Percentiles rank a stretch among this genome's conserved stretches.
Conservation (phyloP, 1,140 invertebrate genomes). For the Lanistes nyassanus region DNA sequence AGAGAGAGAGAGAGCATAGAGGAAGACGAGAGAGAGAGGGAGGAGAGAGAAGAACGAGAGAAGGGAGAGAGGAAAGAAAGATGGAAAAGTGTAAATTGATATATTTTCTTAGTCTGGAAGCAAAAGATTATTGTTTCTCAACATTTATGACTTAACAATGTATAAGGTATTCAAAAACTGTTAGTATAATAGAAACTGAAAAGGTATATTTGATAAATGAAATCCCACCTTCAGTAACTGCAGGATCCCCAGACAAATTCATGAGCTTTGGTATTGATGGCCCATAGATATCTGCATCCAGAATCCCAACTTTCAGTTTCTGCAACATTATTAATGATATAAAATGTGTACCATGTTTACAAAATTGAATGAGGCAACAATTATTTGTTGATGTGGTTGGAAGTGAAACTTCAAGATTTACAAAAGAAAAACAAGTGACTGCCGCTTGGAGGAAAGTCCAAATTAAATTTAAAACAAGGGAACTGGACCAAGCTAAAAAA, state of each 20-base stretch:
- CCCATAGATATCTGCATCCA: conserved; percentile 96
- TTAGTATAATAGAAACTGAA: neutral
- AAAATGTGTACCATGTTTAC: neutral
- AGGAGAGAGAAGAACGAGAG: neutral
- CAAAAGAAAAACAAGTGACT: no score
- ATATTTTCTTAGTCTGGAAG: neutral
- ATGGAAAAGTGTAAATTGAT: neutral
- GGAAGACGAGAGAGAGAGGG: neutral
- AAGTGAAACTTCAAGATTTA: no score
- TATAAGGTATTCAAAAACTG: neutral
- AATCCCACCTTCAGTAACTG: conserved; percentile 53
- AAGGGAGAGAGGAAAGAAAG: no score
- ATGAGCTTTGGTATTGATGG: conserved; percentile 90
- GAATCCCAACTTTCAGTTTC: conserved; percentile 80
- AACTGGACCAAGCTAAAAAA: no score
- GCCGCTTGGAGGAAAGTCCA: no score
- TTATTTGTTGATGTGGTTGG: conserved; percentile 1
- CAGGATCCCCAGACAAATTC: conserved; percentile 72
- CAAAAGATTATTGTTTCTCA: neutral
- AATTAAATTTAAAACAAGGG: no score
- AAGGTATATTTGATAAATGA: neutral
- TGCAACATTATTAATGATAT: conserved; percentile 23
- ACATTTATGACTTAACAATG: neutral
- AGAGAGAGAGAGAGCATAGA: no score
- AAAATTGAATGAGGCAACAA: neutral